Evolutionary conservation across 2,797 vertebrate species (phyloP).

Genomic region (Odontamblyopus lacepedii): DNA sequence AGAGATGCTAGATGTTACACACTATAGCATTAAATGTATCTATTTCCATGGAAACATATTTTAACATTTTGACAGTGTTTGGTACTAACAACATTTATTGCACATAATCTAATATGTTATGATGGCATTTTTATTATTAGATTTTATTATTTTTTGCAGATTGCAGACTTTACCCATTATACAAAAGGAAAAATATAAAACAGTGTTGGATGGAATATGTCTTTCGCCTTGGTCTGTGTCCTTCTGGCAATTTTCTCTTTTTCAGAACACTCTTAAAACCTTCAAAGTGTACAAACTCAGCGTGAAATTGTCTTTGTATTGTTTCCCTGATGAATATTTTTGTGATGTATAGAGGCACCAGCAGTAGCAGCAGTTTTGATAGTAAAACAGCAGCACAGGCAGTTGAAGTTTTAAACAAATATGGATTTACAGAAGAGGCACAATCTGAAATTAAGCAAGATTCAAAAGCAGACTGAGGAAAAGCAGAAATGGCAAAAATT

Average conservation of each 20-base stretch:
- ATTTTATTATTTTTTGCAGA: no score
- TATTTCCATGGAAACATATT: background rate
- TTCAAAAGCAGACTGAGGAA: background rate
- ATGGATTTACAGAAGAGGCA: background rate
- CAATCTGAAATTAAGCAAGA: background rate
- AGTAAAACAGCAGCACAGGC: background rate
- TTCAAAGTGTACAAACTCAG: conserved; percentile 13
- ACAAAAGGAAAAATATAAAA: background rate
- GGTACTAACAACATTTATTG: no score
- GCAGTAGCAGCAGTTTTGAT: background rate
- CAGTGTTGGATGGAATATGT: background rate
- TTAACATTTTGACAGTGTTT: no score
- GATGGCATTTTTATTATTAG: no score
- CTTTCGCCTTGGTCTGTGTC: background rate
- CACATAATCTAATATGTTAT: no score
- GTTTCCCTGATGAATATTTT: conserved; percentile 21
- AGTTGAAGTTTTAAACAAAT: background rate
- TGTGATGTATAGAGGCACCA: background rate
- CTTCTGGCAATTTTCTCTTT: background rate
- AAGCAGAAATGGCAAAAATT: background rate
- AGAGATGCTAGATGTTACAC: background rate
- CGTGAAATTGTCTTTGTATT: conserved; percentile 24
- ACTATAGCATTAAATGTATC: background rate
- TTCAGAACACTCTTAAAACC: background rate
- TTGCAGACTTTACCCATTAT: background rate